Percentiles rank a stretch among this genome's conserved stretches.
Evolutionary conservation across 2,797 vertebrate species (phyloP).

Genomic region (Sebastes elongatus): DNA sequence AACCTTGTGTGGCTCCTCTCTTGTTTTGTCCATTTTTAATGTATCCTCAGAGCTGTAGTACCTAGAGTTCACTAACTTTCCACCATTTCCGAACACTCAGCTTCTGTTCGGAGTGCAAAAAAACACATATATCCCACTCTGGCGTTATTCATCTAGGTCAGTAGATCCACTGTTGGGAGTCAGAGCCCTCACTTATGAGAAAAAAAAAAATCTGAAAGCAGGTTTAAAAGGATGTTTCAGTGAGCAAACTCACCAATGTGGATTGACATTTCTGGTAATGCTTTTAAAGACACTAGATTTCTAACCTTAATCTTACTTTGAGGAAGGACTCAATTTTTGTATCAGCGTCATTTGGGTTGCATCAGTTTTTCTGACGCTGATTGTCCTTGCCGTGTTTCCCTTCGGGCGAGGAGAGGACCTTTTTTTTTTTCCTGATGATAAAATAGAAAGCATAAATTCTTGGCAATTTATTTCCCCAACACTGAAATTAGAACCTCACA

Average conservation of each 20-base stretch:
- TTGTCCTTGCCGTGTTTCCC: slow-evolving; percentile 66
- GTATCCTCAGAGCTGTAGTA: not conserved
- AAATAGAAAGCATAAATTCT: slow-evolving; percentile 57
- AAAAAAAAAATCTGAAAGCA: slow-evolving; percentile 21
- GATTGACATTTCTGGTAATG: slow-evolving; percentile 62
- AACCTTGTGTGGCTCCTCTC: not conserved
- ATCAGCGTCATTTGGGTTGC: slow-evolving; percentile 58
- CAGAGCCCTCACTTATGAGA: slow-evolving; percentile 34
- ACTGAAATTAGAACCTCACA: slow-evolving; percentile 57
- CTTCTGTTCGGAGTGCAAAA: slow-evolving; percentile 13
- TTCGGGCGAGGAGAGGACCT: slow-evolving; percentile 57
- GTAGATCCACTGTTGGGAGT: slow-evolving; percentile 19
- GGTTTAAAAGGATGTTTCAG: slow-evolving; percentile 43
- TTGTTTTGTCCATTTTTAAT: not conserved
- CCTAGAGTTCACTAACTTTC: not conserved
- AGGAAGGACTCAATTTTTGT: slow-evolving; percentile 7
- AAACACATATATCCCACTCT: slow-evolving; percentile 6
- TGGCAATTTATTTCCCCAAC: slow-evolving; percentile 59
- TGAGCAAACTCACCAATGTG: slow-evolving; percentile 10
- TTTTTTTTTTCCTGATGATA: slow-evolving; percentile 56
- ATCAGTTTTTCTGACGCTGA: slow-evolving; percentile 68
- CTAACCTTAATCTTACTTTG: slow-evolving; percentile 47
- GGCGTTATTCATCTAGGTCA: slow-evolving; percentile 46
- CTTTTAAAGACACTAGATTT: slow-evolving; percentile 60
- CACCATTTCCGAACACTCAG: not conserved